Evolutionary conservation across 2,113 vertebrate species (phyloP), one percentile per base, ranked within the genome.

Genomic region (Arothron firmamentum): DNA sequence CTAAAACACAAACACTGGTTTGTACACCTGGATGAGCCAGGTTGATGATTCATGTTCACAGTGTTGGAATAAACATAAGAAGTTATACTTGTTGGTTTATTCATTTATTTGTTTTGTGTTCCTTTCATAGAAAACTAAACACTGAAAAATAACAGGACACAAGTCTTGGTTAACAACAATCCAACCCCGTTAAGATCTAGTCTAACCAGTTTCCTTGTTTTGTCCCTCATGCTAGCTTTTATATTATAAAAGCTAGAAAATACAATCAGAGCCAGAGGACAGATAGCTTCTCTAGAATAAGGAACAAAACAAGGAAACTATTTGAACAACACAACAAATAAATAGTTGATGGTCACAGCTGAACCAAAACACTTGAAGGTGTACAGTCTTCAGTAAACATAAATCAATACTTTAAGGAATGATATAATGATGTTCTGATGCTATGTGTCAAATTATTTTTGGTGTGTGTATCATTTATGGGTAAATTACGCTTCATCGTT

Each of bases 221-320:
- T 23, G 21, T 23, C 21, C 21, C 21, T 23, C 21, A 23, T 23
- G 21, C 21, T 23, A 23, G 21, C 21, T 23, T 23, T 23, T 23
- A 23, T 23, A 23, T 17, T 49, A 43, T 47, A 11, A 48, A 17
- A 87, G 69, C 77, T 80, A 84, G n/a, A 84, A 85, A 86, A 86
- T 70, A n/a, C 81, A 77, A 49, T 66, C 57, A 47, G 57, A 52
- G 58, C 66, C 61, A 52, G 50, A 56, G 31, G 49, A 13, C 28
- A 25, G 43, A 56, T 63, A 31, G 46, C 25, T 79, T 56, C 18
- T 19, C 21, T 10, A 12, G 66, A 59, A 42, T 42, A 28, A 6
- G 34, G 59, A 56, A 52, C 4, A 49, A 76, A 77, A 74, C 18
- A 31, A 55, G 48, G 58, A 67, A 74, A 71, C 52, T 52, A 18